Conservation (phyloP, 2,888 invertebrate species). For the Sinopyrophorus schimmeli region DNA sequence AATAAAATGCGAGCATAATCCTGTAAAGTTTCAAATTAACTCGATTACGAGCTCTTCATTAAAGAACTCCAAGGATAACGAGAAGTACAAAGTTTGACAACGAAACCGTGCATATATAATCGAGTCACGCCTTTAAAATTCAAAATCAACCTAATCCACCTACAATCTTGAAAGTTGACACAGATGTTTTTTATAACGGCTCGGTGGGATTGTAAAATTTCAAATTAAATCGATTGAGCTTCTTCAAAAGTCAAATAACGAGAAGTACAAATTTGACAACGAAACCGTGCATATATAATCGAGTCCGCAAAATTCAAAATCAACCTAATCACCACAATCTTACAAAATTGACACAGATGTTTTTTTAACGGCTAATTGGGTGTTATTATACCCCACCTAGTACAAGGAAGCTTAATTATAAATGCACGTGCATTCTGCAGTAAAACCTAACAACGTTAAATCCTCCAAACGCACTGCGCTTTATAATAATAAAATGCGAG, state of each 20-base stretch:
- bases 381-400: too few species aligned
- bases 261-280: too few species aligned
- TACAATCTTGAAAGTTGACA: too few species aligned
- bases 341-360: background rate
- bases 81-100: slow-evolving; percentile 18
- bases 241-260: too few species aligned
- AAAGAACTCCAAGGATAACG: slow-evolving; percentile 18
- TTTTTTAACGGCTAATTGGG: too few species aligned
- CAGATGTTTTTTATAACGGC: too few species aligned
- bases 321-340: slow-evolving; percentile 1
- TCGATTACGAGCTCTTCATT: slow-evolving; percentile 16
- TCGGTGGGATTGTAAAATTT: too few species aligned
- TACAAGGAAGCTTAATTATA: background rate
- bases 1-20: slow-evolving; percentile 8
- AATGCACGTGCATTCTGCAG: slow-evolving; percentile 3
- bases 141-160: slow-evolving; percentile 10
- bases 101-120: slow-evolving; percentile 16
- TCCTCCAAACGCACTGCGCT: too few species aligned
- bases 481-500: slow-evolving; percentile 7
- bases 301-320: slow-evolving; percentile 10
- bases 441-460: too few species aligned
- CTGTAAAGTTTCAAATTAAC: slow-evolving; percentile 19
- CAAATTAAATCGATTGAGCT: too few species aligned
- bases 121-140: slow-evolving; percentile 14
- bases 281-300: slow-evolving; percentile 17